Evolutionary conservation across 2,113 vertebrate species (phyloP), one percentile per base, ranked within the genome.

Genomic region (Hydrochoerus hydrochaeris): DNA sequence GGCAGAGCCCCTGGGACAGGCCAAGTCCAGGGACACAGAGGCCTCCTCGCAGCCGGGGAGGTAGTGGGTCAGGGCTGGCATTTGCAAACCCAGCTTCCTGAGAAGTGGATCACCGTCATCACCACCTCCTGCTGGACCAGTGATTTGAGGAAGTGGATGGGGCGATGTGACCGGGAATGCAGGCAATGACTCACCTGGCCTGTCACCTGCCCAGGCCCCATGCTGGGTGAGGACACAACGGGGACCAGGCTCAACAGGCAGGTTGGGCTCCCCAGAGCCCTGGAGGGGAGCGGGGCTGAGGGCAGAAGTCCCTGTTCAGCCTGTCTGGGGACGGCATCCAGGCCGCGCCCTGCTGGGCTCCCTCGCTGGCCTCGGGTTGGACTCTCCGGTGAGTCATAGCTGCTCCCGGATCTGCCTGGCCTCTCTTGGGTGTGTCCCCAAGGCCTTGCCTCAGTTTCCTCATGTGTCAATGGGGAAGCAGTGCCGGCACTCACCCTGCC

Each of bases 401-500:
- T 54, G 35, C 82, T 57, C 17, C 49, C 30, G 35, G 14, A 22
- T 38, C 60, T 0, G 0, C 19, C 12, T 7, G 0, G 0, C 54
- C 20, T 54, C 35, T 44, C 28, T 63, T 26, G 65, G 13, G 20
- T 17, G 38, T 32, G 17, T 17, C 26, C 35, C 7, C 7, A 28
- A 4, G 82, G 71, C 13, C 5, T 7, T 28, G 22, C n/a, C 24
- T 78, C 3, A 0, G 8, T 57, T 71, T 88, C 24, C 63, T 57
- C 7, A 13, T 13, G 67, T 84, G 35, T 71, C 2, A 0, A 69
- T 60, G 60, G 46, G n/a, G 58, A 22, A 16, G 17, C 7, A 12
- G 3, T 9, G 1, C 52, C 1, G 7, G 46, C 0, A 1, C 13
- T 46, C 9, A 30, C 60, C 30, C 17, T 1, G 1, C 4, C 17